Conservation (phyloP, 2,888 invertebrate genomes). For the Sussaba pulchella region DNA sequence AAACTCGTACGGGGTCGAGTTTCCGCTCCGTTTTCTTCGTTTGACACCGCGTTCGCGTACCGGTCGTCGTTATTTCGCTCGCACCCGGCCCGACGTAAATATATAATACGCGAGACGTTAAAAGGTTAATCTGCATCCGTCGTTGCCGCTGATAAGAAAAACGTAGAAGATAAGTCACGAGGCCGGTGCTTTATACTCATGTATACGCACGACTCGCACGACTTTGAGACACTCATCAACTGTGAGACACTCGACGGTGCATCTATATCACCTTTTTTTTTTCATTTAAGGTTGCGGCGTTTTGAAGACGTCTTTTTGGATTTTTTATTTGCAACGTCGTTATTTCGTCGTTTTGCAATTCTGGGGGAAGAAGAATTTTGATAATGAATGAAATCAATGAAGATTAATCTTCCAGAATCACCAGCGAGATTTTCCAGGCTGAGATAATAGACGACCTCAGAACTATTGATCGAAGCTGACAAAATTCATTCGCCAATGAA, state of each 20-base stretch:
- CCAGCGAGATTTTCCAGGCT: neutral
- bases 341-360: too few species aligned
- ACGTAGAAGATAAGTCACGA: constrained; percentile 1
- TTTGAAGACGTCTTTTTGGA: too few species aligned
- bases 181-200: too few species aligned
- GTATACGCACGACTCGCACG: neutral
- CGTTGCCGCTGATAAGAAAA: constrained; percentile 50
- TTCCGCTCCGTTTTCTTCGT: too few species aligned
- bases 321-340: too few species aligned
- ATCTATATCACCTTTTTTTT: too few species aligned
- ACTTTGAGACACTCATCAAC: constrained; percentile 10
- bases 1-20: neutral
- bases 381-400: neutral
- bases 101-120: constrained; percentile 34
- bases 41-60: constrained; percentile 1
- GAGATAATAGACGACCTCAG: neutral
- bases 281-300: too few species aligned
- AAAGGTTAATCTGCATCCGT: constrained; percentile 64
- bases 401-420: neutral
- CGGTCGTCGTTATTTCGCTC: neutral
- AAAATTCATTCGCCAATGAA: too few species aligned
- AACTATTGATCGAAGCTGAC: neutral
- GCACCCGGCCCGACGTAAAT: constrained; percentile 11
- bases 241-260: too few species aligned
- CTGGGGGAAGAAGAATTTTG: too few species aligned